These are phyloP conservation scores for Hypercompe scribonia DNA, from an alignment of 2,888 invertebrate genomes.

Conservation along the genomic window DNA sequence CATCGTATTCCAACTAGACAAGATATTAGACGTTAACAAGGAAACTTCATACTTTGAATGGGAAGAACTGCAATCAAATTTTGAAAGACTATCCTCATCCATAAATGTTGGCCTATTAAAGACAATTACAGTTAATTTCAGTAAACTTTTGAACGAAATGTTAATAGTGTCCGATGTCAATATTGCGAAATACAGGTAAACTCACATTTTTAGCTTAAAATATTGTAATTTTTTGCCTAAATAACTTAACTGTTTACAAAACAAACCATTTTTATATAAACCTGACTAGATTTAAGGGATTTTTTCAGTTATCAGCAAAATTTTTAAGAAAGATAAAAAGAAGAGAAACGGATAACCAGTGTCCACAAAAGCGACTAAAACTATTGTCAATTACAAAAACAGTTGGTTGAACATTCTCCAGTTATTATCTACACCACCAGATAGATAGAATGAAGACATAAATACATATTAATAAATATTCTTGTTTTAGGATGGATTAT, in stretches of 20 bases:
- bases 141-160: slow-evolving; percentile 86
- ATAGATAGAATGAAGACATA: not conserved
- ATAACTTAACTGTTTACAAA: not conserved
- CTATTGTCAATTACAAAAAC: not conserved
- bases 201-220: not conserved
- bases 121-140: slow-evolving; percentile 87
- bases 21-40: slow-evolving; percentile 89
- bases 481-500: slow-evolving; percentile 78
- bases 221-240: not conserved
- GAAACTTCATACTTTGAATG: slow-evolving; percentile 89
- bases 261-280: not conserved
- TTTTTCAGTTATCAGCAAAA: not conserved
- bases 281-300: not conserved
- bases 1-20: slow-evolving; percentile 90
- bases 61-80: slow-evolving; percentile 86
- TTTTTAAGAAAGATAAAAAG: not conserved
- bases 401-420: not conserved
- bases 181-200: slow-evolving; percentile 86
- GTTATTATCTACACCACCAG: not conserved
- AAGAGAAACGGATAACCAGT: no score
- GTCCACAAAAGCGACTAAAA: not conserved
- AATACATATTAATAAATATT: not conserved
- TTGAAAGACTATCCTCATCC: slow-evolving; percentile 83
- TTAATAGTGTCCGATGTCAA: slow-evolving; percentile 86
- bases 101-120: slow-evolving; percentile 84